These are phyloP conservation scores for Tenthredo mesomela DNA, from an alignment of 2,888 invertebrate species.

Conservation along the genomic window DNA sequence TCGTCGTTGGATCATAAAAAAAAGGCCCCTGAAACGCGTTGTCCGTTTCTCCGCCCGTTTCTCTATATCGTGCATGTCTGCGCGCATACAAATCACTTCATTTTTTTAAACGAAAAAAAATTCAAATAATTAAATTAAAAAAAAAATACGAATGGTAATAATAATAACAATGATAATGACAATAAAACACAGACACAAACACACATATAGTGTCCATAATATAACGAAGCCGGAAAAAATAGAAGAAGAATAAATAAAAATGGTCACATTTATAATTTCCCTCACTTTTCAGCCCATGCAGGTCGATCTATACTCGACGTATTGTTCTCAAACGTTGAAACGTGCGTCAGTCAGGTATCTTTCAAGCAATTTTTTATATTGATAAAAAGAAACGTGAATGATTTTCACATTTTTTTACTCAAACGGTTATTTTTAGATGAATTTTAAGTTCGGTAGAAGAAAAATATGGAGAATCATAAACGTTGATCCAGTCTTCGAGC, in stretches of 20 bases:
- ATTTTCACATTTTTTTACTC: not conserved
- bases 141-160: not conserved
- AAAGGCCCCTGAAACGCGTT: constrained; percentile 41
- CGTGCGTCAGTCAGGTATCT: not conserved
- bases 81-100: constrained; percentile 71
- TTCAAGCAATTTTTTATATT: not conserved
- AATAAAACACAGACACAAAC: not conserved
- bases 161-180: not conserved
- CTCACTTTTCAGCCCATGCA: not conserved
- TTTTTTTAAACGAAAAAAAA: constrained; percentile 60
- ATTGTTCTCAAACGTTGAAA: not conserved
- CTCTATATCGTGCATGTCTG: constrained; percentile 51
- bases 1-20: constrained; percentile 28
- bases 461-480: not conserved
- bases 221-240: not conserved
- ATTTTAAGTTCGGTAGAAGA: not conserved
- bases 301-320: constrained; percentile 5
- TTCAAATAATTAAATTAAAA: not conserved
- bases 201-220: not conserved
- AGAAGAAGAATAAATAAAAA: not conserved
- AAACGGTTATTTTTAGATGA: not conserved
- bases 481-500: constrained; percentile 22
- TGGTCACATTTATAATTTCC: constrained; percentile 16
- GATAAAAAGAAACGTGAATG: not conserved
- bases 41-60: constrained; percentile 43